Evolutionary conservation across 2,888 invertebrate genomes (phyloP), one percentile per base, ranked within the genome.

Genomic region (Phalera bucephala): DNA sequence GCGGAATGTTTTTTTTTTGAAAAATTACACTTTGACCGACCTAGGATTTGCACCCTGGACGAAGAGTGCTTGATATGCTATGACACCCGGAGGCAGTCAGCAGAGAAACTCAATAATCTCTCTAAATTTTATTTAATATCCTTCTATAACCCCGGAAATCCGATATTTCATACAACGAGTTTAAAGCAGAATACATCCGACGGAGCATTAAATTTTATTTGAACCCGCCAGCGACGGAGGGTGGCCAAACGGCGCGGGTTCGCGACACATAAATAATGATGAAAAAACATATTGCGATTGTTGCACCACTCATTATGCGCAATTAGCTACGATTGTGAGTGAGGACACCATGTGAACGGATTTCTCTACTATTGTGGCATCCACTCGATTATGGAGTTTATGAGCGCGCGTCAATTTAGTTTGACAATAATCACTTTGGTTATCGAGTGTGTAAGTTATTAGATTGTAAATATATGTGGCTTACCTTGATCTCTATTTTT

Each of bases 281-380:
- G 80, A 25, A 84, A 88, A 87, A 89, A 81, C 87, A 80, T 82
- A 88, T 85, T 87, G 83, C 80, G 69, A 78, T 75, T 80, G 80
- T 83, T 81, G 80, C 73, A 70, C 57, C 53, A 62, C 87, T 88
- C 88, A 89, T 89, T 89, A 89, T 87, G 87, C 86, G 87, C 88
- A 89, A 89, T 89, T 88, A 89, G 88, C 78, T 77, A 74, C 84
- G 80, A 88, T 88, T 89, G 89, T 88, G 86, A 83, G 85, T 80
- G 69, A 56, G 57, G 57, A 69, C 68, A 56, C 63, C 71, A 80
- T 88, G 86, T 80, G 88, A 88, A 86, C 84, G 77, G 85, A 81
- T 81, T 84, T 71, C 52, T 58, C 69, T 76, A 55, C 46, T 41
- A 65, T 56, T 69, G 67, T 55, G 33, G 40, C 54, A 58, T 47